Percentiles rank a stretch among this genome's conserved stretches.
phyloP scores from a whole-genome alignment of 2,888 invertebrate species.

The Nebria salina region DNA sequence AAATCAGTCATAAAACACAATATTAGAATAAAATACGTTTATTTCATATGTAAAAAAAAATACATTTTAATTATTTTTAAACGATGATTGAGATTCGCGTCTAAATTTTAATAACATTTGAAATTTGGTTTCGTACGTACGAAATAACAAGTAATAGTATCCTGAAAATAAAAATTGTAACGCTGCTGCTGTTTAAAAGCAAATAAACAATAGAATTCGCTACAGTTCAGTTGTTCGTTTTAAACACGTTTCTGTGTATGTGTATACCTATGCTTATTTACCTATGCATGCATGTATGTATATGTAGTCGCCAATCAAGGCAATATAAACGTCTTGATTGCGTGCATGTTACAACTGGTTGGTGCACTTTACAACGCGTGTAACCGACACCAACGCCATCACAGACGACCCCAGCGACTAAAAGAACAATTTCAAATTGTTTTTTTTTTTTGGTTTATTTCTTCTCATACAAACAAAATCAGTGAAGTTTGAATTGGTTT shows the following conservation, averaged over 20 bases:
- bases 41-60: too few relatives aligned
- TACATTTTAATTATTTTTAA: too few relatives aligned
- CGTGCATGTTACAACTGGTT: background rate
- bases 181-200: background rate
- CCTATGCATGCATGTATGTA: background rate
- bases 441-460: too few relatives aligned
- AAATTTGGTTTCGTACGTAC: too few relatives aligned
- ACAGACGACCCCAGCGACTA: background rate
- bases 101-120: too few relatives aligned
- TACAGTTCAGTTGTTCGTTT: background rate
- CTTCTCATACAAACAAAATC: too few relatives aligned
- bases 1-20: too few relatives aligned
- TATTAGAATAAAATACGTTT: too few relatives aligned
- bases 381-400: background rate
- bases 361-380: background rate
- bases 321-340: background rate
- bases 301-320: background rate
- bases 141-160: too few relatives aligned
- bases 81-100: too few relatives aligned
- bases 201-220: background rate
- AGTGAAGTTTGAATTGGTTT: too few relatives aligned
- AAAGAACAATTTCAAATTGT: background rate
- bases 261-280: too few relatives aligned
- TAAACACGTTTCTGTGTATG: background rate
- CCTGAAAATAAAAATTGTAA: background rate